Conservation (phyloP, 2,797 vertebrate species). For the Spinus olivaceus region DNA sequence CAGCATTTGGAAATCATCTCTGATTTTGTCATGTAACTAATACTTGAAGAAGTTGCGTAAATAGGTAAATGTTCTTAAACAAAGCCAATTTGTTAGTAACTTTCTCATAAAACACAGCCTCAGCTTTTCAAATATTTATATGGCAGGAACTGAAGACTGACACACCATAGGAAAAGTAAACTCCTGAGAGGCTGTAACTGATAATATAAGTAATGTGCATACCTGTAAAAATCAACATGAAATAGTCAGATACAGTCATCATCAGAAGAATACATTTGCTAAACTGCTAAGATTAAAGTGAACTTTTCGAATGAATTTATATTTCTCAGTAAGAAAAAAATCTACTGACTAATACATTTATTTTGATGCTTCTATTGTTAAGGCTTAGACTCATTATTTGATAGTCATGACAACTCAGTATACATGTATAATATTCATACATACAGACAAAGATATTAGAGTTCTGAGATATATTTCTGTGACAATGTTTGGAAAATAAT, state of each 20-base stretch:
- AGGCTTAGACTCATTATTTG: not conserved
- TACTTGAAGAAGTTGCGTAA: not conserved
- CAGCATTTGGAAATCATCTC: not conserved
- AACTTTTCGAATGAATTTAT: not conserved
- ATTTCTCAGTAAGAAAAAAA: not conserved
- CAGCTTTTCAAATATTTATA: not conserved
- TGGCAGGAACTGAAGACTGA: not conserved
- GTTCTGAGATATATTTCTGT: not conserved
- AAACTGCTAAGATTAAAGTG: not conserved
- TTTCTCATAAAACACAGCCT: not conserved
- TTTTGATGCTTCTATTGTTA: not conserved
- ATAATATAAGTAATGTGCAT: not conserved
- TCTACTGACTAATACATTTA: not conserved
- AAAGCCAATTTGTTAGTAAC: not conserved
- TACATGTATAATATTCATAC: not conserved
- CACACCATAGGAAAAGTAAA: not conserved
- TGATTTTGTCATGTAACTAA: not conserved
- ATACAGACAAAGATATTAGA: not conserved
- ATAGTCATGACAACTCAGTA: not conserved
- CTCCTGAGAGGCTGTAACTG: not conserved
- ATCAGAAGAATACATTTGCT: not conserved
- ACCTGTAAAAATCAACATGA: not conserved
- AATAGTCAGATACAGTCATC: not conserved
- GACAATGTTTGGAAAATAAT: not conserved
- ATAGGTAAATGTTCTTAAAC: not conserved